phyloP scores from a whole-genome alignment of 64 coral and sea anemone species.

The Stylophora pistillata region DNA sequence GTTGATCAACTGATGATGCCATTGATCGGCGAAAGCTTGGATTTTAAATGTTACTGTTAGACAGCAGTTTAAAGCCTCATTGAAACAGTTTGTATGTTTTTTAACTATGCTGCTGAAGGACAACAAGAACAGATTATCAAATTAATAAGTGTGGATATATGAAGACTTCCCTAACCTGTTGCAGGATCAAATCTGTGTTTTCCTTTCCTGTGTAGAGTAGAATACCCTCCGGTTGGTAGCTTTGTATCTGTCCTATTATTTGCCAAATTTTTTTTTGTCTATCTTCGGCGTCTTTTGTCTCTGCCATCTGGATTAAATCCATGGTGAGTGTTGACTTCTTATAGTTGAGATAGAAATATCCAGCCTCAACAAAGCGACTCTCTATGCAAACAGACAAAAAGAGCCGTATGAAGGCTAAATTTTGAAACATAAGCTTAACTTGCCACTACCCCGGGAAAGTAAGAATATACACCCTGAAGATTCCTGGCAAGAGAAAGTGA shows the following conservation, averaged over 20 bases:
- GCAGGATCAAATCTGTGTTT: not conserved
- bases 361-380: slow-evolving; percentile 15
- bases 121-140: too few relatives aligned
- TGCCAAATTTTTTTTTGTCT: not conserved
- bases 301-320: not conserved
- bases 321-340: not conserved
- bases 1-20: not conserved
- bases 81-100: too few relatives aligned
- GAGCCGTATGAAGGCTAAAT: not conserved
- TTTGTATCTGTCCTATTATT: not conserved
- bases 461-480: too few relatives aligned
- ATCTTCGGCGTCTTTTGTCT: not conserved
- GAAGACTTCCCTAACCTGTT: not conserved
- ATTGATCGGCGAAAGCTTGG: slow-evolving; percentile 43
- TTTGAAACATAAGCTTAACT: not conserved
- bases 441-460: too few relatives aligned
- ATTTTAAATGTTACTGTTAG: slow-evolving; percentile 30
- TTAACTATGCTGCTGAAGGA: too few relatives aligned
- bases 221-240: slow-evolving; percentile 28
- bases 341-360: not conserved
- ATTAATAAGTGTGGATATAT: too few relatives aligned
- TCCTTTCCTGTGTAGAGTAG: slow-evolving; percentile 26
- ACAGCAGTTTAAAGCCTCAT: too few relatives aligned
- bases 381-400: not conserved
- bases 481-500: too few relatives aligned